These are phyloP conservation scores for Folsomia candida DNA, from an alignment of 2,888 invertebrate species.

Conservation along the genomic window DNA sequence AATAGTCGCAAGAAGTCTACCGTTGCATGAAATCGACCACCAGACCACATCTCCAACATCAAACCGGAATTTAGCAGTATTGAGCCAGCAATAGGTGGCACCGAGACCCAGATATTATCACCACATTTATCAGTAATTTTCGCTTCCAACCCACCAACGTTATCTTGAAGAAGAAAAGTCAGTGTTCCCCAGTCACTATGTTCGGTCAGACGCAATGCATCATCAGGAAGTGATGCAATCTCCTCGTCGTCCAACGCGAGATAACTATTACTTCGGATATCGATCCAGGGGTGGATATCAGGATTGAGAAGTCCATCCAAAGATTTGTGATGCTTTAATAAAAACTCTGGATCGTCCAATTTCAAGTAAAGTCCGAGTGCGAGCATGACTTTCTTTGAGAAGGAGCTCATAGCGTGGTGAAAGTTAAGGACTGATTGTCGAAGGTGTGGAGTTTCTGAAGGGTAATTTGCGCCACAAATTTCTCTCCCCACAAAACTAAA, in stretches of 20 bases:
- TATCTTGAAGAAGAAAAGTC: slow-evolving; percentile 21
- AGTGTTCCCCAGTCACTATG: slow-evolving; percentile 31
- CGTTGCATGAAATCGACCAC: slow-evolving; percentile 24
- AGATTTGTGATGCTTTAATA: slow-evolving; percentile 23
- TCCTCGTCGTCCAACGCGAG: neutral
- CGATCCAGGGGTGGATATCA: slow-evolving; percentile 7
- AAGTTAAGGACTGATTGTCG: slow-evolving; percentile 15
- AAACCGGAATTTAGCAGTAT: slow-evolving; percentile 26
- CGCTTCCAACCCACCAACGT: slow-evolving; percentile 28
- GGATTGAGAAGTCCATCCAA: slow-evolving; percentile 3
- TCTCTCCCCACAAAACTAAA: slow-evolving; percentile 14
- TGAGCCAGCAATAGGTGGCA: slow-evolving; percentile 18
- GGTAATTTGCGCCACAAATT: neutral
- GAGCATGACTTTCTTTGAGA: slow-evolving; percentile 13
- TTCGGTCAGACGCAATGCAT: slow-evolving; percentile 23
- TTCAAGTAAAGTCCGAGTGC: slow-evolving; percentile 18
- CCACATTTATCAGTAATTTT: slow-evolving; percentile 9
- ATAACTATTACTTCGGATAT: slow-evolving; percentile 22
- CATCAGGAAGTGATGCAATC: neutral
- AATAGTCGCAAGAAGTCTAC: too few species aligned
- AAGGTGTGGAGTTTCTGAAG: slow-evolving; percentile 17
- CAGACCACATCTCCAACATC: slow-evolving; percentile 30
- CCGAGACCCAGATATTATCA: slow-evolving; percentile 29
- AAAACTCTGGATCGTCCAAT: slow-evolving; percentile 28
- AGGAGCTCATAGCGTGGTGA: neutral